A percentile compares a stretch with the other conserved stretches of the same genome.
phyloP scores from a whole-genome alignment of 35 echinoderm and acorn worm genomes.

The Patiria miniata region DNA sequence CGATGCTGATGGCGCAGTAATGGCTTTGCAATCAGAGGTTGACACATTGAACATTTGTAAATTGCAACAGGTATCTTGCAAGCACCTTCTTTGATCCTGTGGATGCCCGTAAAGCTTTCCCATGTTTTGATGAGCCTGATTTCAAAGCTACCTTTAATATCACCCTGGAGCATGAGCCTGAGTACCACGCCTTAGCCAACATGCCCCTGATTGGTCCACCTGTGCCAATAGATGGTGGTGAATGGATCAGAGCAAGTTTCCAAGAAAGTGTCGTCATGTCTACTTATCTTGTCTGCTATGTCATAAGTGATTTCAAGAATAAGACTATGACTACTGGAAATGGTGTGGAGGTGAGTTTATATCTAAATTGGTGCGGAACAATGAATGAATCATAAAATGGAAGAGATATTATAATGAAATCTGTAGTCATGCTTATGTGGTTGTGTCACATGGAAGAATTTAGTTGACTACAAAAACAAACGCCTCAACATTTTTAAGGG shows the following conservation, averaged over 20 bases:
- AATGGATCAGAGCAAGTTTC: slow-evolving; percentile 62
- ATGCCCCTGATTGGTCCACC: slow-evolving; percentile 61
- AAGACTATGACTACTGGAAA: slow-evolving; percentile 34
- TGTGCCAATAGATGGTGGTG: not conserved
- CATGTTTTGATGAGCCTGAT: slow-evolving; percentile 96
- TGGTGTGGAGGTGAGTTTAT: slow-evolving; percentile 40
- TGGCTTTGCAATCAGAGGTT: too few relatives aligned
- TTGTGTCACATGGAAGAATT: too few relatives aligned
- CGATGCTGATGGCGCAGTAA: too few relatives aligned
- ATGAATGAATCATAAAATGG: too few relatives aligned
- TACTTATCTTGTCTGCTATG: slow-evolving; percentile 79
- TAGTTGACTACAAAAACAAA: too few relatives aligned
- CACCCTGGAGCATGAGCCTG: slow-evolving; percentile 59
- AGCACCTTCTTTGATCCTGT: slow-evolving; percentile 87
- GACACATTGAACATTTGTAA: too few relatives aligned
- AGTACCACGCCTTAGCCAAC: slow-evolving; percentile 78
- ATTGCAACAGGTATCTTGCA: slow-evolving; percentile 60
- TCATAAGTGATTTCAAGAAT: slow-evolving; percentile 67
- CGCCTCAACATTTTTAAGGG: too few relatives aligned
- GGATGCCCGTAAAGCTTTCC: slow-evolving; percentile 93
- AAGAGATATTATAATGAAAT: too few relatives aligned
- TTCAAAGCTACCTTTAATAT: slow-evolving; percentile 84
- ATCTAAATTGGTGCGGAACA: too few relatives aligned
- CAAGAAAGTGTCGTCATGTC: slow-evolving; percentile 84
- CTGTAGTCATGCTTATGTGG: too few relatives aligned